phyloP scores from a whole-genome alignment of 2,797 vertebrate species.

The Chromobotia macracanthus region DNA sequence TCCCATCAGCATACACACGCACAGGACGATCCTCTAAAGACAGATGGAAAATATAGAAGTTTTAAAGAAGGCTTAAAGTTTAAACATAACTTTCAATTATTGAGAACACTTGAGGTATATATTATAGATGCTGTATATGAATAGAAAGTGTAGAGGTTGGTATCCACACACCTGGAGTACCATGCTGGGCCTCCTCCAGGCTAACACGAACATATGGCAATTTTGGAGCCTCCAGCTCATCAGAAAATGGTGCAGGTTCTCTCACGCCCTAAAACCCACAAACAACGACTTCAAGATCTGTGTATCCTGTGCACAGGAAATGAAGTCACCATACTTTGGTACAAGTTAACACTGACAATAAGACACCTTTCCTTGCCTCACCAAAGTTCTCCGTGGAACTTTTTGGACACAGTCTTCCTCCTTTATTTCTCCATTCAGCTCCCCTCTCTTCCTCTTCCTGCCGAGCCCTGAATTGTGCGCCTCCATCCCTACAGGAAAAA shows the following conservation, averaged over 20 bases:
- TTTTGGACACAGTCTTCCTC: slow-evolving; percentile 76
- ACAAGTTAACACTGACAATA: neutral
- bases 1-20: slow-evolving; percentile 86
- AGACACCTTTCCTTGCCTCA: slow-evolving; percentile 62
- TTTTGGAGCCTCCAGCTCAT: slow-evolving; percentile 78
- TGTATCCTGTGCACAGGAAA: neutral
- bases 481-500: slow-evolving; percentile 73
- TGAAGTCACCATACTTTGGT: neutral
- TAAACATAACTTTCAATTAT: neutral
- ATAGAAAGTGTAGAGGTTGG: neutral
- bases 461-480: slow-evolving; percentile 71
- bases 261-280: slow-evolving; percentile 72
- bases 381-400: slow-evolving; percentile 73
- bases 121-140: neutral
- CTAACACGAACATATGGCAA: slow-evolving; percentile 82
- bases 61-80: neutral
- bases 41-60: neutral
- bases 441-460: slow-evolving; percentile 84
- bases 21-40: slow-evolving; percentile 78
- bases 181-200: slow-evolving; percentile 79
- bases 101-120: neutral
- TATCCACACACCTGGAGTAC: slow-evolving; percentile 77
- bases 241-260: slow-evolving; percentile 83
- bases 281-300: neutral
- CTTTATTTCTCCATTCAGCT: slow-evolving; percentile 75